Evolutionary conservation across 1,140 invertebrate genomes (phyloP).

Genomic region (Calephelis virginiensis): DNA sequence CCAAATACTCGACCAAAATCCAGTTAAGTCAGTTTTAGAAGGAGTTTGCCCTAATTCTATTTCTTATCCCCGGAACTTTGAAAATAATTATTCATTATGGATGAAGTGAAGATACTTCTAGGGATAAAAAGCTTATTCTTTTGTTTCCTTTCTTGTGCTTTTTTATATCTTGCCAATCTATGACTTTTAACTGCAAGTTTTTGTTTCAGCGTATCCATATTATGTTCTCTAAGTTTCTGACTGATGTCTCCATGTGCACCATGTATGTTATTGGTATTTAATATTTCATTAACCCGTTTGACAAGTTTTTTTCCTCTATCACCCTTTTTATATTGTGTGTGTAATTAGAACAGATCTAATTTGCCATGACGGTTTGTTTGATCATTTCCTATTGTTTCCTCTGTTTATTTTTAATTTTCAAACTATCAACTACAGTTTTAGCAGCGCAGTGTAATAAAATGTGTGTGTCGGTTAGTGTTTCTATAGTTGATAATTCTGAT

Average conservation of each 20-base stretch:
- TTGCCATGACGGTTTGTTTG: neutral
- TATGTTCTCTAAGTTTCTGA: slow-evolving; percentile 27
- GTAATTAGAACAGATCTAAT: neutral
- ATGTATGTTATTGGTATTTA: neutral
- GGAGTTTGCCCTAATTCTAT: neutral
- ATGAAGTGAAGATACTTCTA: too few species aligned
- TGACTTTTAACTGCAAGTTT: slow-evolving; percentile 30
- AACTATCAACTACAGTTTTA: neutral
- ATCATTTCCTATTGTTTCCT: neutral
- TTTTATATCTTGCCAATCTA: slow-evolving; percentile 35
- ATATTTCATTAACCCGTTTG: neutral
- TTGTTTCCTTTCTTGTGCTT: slow-evolving; percentile 26
- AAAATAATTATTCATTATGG: slow-evolving; percentile 33
- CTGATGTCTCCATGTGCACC: too few species aligned
- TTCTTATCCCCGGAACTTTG: neutral
- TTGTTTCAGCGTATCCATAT: slow-evolving; percentile 33
- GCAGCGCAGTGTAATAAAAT: neutral
- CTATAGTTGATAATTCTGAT: neutral
- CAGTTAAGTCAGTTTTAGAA: slow-evolving; percentile 11
- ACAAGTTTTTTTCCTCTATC: neutral
- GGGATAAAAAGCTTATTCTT: slow-evolving; percentile 32
- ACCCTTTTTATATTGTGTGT: neutral
- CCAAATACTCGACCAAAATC: too few species aligned
- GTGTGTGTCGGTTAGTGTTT: neutral
- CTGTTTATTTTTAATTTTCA: neutral